phyloP scores from a whole-genome alignment of 2,113 vertebrate species.

The Perca schrenkii region DNA sequence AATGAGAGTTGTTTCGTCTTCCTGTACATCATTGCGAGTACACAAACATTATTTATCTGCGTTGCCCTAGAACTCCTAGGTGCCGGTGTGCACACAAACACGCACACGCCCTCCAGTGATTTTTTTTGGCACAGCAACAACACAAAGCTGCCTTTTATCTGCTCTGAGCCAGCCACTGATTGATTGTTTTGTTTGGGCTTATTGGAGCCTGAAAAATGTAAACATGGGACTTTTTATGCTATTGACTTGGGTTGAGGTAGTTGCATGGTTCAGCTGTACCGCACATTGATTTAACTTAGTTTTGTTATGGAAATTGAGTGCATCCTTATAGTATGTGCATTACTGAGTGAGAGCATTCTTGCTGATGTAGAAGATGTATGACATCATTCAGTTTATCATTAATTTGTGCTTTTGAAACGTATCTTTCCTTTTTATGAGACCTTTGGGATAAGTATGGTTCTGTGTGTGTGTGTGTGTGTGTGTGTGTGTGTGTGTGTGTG shows the following conservation, averaged over 20 bases:
- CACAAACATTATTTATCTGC: constrained; percentile 65
- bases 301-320: constrained; percentile 16
- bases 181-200: constrained; percentile 62
- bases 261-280: constrained; percentile 31
- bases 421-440: background rate
- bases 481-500: background rate
- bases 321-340: background rate
- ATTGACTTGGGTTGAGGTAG: constrained; percentile 16
- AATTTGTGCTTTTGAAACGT: constrained; percentile 6
- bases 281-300: constrained; percentile 10
- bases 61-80: constrained; percentile 46
- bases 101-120: constrained; percentile 53
- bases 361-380: background rate
- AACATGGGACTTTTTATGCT: constrained; percentile 41
- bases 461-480: background rate
- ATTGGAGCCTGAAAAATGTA: constrained; percentile 56
- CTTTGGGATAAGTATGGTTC: background rate
- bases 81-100: constrained; percentile 26
- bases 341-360: background rate
- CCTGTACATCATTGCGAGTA: constrained; percentile 41
- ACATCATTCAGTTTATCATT: background rate
- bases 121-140: constrained; percentile 47
- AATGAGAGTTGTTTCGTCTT: constrained; percentile 60
- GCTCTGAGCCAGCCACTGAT: constrained; percentile 48
- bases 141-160: constrained; percentile 62